These are phyloP conservation scores for Trissonchulus latispiculum DNA, from an alignment of 2,888 invertebrate species.

Conservation along the genomic window DNA sequence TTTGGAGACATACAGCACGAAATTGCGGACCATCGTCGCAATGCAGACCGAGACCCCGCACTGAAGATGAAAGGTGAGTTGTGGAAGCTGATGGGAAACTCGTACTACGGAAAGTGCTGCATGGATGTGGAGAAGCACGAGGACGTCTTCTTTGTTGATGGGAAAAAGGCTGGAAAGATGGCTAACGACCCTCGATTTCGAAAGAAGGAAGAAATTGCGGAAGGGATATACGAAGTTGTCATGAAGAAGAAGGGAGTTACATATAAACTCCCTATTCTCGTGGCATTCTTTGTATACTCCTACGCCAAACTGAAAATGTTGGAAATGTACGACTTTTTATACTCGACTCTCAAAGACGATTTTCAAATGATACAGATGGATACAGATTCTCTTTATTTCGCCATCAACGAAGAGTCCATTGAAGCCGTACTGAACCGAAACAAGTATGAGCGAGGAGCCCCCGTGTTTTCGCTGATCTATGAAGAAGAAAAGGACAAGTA, in stretches of 20 bases:
- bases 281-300: background rate
- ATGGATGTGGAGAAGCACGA: background rate
- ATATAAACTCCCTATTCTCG: background rate
- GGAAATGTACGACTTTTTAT: background rate
- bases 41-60: background rate
- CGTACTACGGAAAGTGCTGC: background rate
- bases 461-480: too few relatives aligned
- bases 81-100: background rate
- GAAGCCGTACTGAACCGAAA: too few relatives aligned
- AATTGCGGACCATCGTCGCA: background rate
- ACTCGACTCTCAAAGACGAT: background rate
- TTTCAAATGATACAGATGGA: conserved; percentile 4
- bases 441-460: too few relatives aligned
- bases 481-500: too few relatives aligned
- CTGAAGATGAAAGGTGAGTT: background rate
- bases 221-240: background rate
- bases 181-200: background rate
- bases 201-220: background rate
- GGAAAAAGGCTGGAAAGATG: background rate
- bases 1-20: background rate
- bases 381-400: background rate
- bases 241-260: conserved; percentile 1
- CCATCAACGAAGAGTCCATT: too few relatives aligned
- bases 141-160: background rate
- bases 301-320: conserved; percentile 1